Evolutionary conservation across 2,113 vertebrate genomes (phyloP), one percentile per base, ranked within the genome.

Genomic region (Nerophis ophidion): DNA sequence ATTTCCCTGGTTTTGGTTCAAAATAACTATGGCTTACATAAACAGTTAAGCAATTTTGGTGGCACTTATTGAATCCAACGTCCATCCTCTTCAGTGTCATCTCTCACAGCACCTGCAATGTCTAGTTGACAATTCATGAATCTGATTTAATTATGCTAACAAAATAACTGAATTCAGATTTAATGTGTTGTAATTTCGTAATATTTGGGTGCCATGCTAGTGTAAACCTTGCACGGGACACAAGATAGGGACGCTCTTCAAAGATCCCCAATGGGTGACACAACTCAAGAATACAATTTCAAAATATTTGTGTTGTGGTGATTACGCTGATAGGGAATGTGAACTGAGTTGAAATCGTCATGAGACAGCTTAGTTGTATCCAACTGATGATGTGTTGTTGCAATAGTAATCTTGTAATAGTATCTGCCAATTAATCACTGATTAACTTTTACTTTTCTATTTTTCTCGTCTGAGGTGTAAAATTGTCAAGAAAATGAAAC

Each of bases 211-310:
- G 7, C 9, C 11, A 35, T 11, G 19, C 8, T 35, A 48, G 35
- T 62, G 63, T 58, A 65, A 65, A 19, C 34, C 53, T 17, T 60
- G 48, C 58, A 74, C 13, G 10, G 79, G 65, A 70, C 60, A 56
- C 45, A 50, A 59, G 5, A n/a, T 61, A 15, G 52, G 58, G 8
- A 56, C 7, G 51, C 65, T 75, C 61, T 61, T 55, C 19, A 76
- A 76, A 83, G 64, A 73, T 63, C 16, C 26, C 26, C 26, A 26
- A 26, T 26, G 50, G 67, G 52, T 60, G 60, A 74, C 84, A 79
- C 75, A 80, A 63, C 42, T 34, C 11, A 66, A 50, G 0, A 54
- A 35, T 48, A 46, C 57, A 53, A 26, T 26, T 2, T 66, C 47
- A 36, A 66, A 35, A 8, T 16, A 34, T 48, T 57, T 63, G 54